Conservation (phyloP, 1,140 invertebrate genomes). For the Tigriopus japonicus region DNA sequence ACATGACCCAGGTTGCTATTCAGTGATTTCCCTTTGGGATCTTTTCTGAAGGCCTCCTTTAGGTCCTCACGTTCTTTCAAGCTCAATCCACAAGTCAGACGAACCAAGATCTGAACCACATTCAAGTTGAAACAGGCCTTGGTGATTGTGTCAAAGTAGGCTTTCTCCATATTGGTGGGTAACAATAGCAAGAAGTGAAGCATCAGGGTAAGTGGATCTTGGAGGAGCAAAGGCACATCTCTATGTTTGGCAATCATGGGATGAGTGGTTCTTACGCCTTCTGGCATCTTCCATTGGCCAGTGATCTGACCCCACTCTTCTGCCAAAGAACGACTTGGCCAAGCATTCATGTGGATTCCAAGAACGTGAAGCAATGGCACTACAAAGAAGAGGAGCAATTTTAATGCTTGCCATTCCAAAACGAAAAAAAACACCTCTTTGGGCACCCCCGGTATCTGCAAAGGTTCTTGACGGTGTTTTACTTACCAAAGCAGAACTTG, state of each 20-base stretch:
- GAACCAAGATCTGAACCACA: conserved; percentile 64
- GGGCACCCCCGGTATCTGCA: too few species aligned
- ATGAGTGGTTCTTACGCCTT: neutral
- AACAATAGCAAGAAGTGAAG: conserved; percentile 67
- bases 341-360: conserved; percentile 54
- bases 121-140: conserved; percentile 66
- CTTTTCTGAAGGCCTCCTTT: neutral
- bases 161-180: conserved; percentile 56
- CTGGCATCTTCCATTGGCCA: conserved; percentile 19
- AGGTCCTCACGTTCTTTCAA: neutral
- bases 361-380: conserved; percentile 73
- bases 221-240: conserved; percentile 59
- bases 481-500: conserved; percentile 60
- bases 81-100: conserved; percentile 41
- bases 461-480: too few species aligned
- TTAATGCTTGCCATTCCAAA: too few species aligned
- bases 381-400: conserved; percentile 23
- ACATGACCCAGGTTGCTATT: neutral
- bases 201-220: conserved; percentile 60
- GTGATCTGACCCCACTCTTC: conserved; percentile 27
- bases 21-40: neutral
- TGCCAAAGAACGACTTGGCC: conserved; percentile 25
- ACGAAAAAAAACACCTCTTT: conserved; percentile 15
- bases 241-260: conserved; percentile 25
- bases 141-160: conserved; percentile 64